These are phyloP conservation scores for Lophotriccus pileatus DNA, from an alignment of 2,797 vertebrate genomes.

Conservation along the genomic window DNA sequence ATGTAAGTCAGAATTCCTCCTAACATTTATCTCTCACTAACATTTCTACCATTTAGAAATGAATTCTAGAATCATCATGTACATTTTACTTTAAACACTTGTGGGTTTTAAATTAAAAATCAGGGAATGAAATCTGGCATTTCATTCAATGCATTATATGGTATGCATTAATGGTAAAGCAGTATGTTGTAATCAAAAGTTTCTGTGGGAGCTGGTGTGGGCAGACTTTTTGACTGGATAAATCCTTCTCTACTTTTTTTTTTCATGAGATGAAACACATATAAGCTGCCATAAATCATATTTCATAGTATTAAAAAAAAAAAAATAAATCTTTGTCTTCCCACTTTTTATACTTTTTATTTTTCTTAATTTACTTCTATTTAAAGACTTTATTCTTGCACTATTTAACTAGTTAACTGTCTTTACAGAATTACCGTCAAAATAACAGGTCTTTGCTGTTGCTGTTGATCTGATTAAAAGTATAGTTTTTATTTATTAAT, in stretches of 20 bases:
- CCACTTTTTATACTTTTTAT: not conserved
- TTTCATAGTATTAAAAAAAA: constrained; percentile 24
- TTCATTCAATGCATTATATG: constrained; percentile 47
- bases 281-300: constrained; percentile 36
- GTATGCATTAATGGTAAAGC: constrained; percentile 53
- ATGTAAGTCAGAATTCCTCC: constrained; percentile 11
- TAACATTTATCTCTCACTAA: not conserved
- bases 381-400: not conserved
- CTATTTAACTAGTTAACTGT: not conserved
- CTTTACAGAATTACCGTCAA: not conserved
- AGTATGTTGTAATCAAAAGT: constrained; percentile 58
- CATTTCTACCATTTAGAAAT: not conserved
- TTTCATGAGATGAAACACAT: constrained; percentile 40
- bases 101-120: constrained; percentile 48
- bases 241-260: constrained; percentile 36
- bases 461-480: not conserved
- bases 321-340: not conserved
- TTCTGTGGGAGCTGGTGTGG: constrained; percentile 33
- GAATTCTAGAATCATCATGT: constrained; percentile 17
- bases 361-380: not conserved
- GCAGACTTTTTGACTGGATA: constrained; percentile 47
- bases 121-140: constrained; percentile 33
- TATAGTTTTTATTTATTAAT: not conserved
- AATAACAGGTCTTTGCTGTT: not conserved
- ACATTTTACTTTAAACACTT: constrained; percentile 51